Percentiles rank a stretch among this genome's conserved stretches.
These are phyloP conservation scores for Papilio helenus DNA, from an alignment of 1,140 invertebrate genomes.

Conservation along the genomic window DNA sequence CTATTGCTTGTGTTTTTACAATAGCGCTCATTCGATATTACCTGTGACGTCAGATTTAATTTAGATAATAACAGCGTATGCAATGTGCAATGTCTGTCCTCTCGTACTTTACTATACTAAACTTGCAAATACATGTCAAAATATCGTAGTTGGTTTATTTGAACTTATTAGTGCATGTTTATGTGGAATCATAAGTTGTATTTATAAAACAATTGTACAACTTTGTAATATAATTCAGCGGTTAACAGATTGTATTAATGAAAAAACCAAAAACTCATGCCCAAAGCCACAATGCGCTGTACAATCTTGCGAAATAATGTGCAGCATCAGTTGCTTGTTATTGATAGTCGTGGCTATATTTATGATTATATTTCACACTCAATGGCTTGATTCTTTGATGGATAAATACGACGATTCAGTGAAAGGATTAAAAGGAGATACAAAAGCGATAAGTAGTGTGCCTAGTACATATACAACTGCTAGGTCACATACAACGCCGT, in stretches of 20 bases:
- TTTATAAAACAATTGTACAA: not conserved
- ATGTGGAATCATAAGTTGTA: constrained; percentile 4
- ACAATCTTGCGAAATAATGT: constrained; percentile 30
- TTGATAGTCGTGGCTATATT: constrained; percentile 17
- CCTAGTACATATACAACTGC: not conserved
- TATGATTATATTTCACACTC: constrained; percentile 28
- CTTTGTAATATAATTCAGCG: not conserved
- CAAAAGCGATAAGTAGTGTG: not conserved
- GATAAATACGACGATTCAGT: not conserved
- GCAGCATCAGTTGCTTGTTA: constrained; percentile 27
- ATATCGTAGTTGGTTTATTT: constrained; percentile 26
- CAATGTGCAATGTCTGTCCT: constrained; percentile 31
- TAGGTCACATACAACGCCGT: not conserved
- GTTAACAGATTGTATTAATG: not conserved
- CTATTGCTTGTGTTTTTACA: constrained; percentile 3
- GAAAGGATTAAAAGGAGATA: not conserved
- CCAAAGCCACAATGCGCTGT: constrained; percentile 4
- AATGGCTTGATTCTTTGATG: constrained; percentile 22
- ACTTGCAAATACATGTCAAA: constrained; percentile 36
- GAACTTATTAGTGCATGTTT: not conserved
- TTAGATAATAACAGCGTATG: constrained; percentile 16
- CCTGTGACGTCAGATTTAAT: not conserved
- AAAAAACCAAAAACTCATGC: constrained; percentile 23
- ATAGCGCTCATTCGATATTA: not conserved
- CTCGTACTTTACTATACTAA: constrained; percentile 30